Conservation (phyloP, 2,888 invertebrate genomes). For the Eretmocerus hayati region DNA sequence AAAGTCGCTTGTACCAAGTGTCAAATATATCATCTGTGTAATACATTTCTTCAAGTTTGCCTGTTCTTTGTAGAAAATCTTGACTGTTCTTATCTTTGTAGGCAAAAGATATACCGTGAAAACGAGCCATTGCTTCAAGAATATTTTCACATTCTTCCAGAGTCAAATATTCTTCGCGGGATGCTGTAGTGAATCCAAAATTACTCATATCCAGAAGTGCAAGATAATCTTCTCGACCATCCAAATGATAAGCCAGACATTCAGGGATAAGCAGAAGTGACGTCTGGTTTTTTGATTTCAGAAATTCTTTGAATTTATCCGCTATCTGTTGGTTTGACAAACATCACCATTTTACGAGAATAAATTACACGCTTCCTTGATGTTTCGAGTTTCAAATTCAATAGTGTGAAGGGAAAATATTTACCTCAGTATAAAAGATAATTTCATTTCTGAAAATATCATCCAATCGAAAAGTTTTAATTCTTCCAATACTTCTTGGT, state of each 20-base stretch:
- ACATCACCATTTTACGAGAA: too few relatives aligned
- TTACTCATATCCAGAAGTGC: slow-evolving; percentile 44
- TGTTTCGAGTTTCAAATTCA: neutral
- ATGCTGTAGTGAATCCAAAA: slow-evolving; percentile 37
- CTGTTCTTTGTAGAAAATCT: slow-evolving; percentile 35
- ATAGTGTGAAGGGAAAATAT: neutral
- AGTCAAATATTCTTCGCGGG: slow-evolving; percentile 36
- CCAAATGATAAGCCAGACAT: slow-evolving; percentile 38
- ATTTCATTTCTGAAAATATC: slow-evolving; percentile 69
- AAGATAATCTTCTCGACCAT: slow-evolving; percentile 47
- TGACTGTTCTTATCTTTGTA: slow-evolving; percentile 43
- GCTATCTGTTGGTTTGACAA: slow-evolving; percentile 32
- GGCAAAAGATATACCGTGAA: slow-evolving; percentile 48
- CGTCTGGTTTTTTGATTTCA: slow-evolving; percentile 28
- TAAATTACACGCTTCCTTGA: too few relatives aligned
- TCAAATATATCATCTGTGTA: slow-evolving; percentile 30
- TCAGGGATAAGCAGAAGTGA: slow-evolving; percentile 32
- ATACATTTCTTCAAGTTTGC: slow-evolving; percentile 36
- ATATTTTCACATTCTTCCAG: slow-evolving; percentile 37
- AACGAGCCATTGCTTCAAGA: slow-evolving; percentile 43
- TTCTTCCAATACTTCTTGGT: slow-evolving; percentile 56
- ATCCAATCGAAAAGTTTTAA: slow-evolving; percentile 57
- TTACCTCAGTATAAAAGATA: slow-evolving; percentile 52
- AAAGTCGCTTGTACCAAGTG: slow-evolving; percentile 39
- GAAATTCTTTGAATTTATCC: slow-evolving; percentile 34